These are phyloP conservation scores for Pagrus major DNA, from an alignment of 2,113 vertebrate species.

Conservation along the genomic window DNA sequence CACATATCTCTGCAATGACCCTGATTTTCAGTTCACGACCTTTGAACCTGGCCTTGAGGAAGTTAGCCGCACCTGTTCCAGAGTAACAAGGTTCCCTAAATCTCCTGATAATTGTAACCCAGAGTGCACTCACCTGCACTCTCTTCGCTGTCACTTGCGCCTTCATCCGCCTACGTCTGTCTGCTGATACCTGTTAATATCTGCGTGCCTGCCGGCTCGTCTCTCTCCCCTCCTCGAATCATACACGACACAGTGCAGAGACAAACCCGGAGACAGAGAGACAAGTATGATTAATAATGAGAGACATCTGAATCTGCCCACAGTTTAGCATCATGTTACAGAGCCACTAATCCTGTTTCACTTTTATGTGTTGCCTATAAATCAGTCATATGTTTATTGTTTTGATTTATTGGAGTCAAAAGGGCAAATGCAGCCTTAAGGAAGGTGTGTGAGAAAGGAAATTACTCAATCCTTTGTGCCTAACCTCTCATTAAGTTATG, in stretches of 20 bases:
- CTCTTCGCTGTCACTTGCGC: background rate
- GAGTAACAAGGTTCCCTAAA: background rate
- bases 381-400: conserved; percentile 38
- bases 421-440: conserved; percentile 19
- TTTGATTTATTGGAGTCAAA: conserved; percentile 48
- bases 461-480: background rate
- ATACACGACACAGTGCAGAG: background rate
- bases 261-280: background rate
- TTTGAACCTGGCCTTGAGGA: conserved; percentile 67
- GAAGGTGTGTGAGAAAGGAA: conserved; percentile 34
- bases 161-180: background rate
- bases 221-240: background rate
- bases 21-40: conserved; percentile 27
- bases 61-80: conserved; percentile 59
- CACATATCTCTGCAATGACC: conserved; percentile 31
- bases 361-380: conserved; percentile 14
- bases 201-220: conserved; percentile 35
- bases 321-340: conserved; percentile 18
- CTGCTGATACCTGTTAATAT: background rate
- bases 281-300: conserved; percentile 7
- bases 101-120: conserved; percentile 18
- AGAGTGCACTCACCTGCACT: conserved; percentile 24
- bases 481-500: background rate
- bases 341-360: conserved; percentile 26
- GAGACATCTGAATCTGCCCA: conserved; percentile 34